Evolutionary conservation across 2,888 invertebrate species (phyloP), one percentile per base, ranked within the genome.

Genomic region (Mythimna vitellina): DNA sequence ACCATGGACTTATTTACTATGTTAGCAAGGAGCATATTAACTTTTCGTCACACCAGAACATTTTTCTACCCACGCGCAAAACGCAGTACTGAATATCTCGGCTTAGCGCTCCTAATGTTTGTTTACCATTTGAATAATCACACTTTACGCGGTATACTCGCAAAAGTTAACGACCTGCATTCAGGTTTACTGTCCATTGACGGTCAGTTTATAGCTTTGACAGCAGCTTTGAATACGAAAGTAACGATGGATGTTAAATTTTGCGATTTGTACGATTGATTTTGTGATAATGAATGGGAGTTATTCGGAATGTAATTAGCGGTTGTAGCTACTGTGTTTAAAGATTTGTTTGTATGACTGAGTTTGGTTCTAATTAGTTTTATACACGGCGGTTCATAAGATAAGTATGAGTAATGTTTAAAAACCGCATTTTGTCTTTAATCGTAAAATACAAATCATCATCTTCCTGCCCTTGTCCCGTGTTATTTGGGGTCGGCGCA

Each of bases 71-170:
- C 65, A 76, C 76, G 61, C 65, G 56, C 63, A 56, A 49, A 54
- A 12, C 53, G 8, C 60, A 12, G 38, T 10, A 35, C 65, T 57
- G 51, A 57, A 65, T 35, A 25, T 22, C 58, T 64, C 60, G 63
- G 73, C 67, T 77, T 42, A 66, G 57, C 53, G 54, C 54, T 64
- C 57, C 64, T 66, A 73, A 51, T 73, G 73, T 78, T 78, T 77
- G 78, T 78, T 78, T 78, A 78, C 68, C 61, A 68, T 65, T 61
- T 64, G 14, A 63, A 74, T 78, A 69, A 63, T 70, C 63, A 74
- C 53, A 69, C 54, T 49, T 72, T 51, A 56, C 49, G 49, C 56
- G 42, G 32, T 57, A 62, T 32, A 29, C 60, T 29, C 12, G 64
- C 57, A 32, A 73, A 70, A 75, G 58, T n/a, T 66, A 68, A 74